phyloP scores from a whole-genome alignment of 2,888 invertebrate species.

The Prenolepis imparis region DNA sequence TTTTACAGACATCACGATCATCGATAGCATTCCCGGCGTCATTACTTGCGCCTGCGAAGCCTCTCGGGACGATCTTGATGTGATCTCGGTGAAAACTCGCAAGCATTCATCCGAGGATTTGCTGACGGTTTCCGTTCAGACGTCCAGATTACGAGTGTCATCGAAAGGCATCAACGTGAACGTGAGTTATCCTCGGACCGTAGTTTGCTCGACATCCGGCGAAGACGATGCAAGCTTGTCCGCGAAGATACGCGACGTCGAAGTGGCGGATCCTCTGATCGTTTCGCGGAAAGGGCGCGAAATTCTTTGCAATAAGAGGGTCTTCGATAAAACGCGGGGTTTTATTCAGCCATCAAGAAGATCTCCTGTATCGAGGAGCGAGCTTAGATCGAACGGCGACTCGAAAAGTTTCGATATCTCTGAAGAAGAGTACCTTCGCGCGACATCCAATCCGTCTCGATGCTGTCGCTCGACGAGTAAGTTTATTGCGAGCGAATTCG shows the following conservation, averaged over 20 bases:
- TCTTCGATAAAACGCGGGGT: neutral
- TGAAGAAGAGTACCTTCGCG: neutral
- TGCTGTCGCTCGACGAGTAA: neutral
- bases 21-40: neutral
- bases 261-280: neutral
- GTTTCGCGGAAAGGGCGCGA: neutral
- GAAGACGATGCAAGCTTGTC: neutral
- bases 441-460: neutral
- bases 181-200: neutral
- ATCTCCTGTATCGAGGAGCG: neutral
- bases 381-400: neutral
- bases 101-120: neutral
- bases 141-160: conserved; percentile 9
- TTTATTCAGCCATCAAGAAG: neutral
- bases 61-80: neutral
- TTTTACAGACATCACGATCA: neutral
- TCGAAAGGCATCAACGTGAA: conserved; percentile 51
- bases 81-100: neutral
- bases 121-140: conserved; percentile 43
- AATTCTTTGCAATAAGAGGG: neutral
- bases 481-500: neutral
- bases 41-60: neutral
- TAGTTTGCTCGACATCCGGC: neutral
- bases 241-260: neutral
- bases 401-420: neutral